Percentiles rank a stretch among this genome's conserved stretches.
phyloP scores from a whole-genome alignment of 1,140 invertebrate species.

The Aporrectodea caliginosa region DNA sequence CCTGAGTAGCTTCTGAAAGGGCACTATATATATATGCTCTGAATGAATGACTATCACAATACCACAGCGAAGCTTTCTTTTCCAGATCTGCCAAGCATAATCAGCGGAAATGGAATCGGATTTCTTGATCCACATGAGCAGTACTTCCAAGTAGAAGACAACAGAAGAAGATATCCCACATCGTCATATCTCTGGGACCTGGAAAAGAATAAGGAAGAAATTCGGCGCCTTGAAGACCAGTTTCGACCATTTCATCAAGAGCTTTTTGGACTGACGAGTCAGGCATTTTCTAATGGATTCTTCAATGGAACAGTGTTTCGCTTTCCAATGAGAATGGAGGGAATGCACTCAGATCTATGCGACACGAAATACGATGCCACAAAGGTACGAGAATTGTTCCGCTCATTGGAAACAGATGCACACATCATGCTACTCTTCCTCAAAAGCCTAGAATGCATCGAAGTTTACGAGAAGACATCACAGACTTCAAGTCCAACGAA shows the following conservation, averaged over 20 bases:
- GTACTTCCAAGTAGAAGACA: neutral
- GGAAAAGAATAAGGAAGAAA: neutral
- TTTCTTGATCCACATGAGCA: slow-evolving; percentile 42
- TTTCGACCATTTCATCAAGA: slow-evolving; percentile 12
- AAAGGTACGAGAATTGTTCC: slow-evolving; percentile 10
- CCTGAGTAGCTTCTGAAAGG: too few relatives aligned
- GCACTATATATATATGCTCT: too few relatives aligned
- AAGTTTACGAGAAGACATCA: slow-evolving; percentile 14
- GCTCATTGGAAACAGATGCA: slow-evolving; percentile 17
- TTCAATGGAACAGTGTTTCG: slow-evolving; percentile 21
- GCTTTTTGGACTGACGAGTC: slow-evolving; percentile 6
- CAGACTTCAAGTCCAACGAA: neutral
- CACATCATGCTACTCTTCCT: slow-evolving; percentile 8
- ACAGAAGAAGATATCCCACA: neutral
- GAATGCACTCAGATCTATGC: slow-evolving; percentile 14
- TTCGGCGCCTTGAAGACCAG: slow-evolving; percentile 13
- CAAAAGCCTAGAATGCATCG: slow-evolving; percentile 11
- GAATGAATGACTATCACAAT: too few relatives aligned
- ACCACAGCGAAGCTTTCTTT: too few relatives aligned
- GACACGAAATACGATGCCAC: neutral
- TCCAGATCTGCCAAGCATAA: slow-evolving; percentile 42
- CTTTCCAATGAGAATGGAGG: slow-evolving; percentile 23
- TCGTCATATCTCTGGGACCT: slow-evolving; percentile 13
- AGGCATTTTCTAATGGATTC: neutral
- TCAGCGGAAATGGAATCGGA: slow-evolving; percentile 40